Conservation (phyloP, 2,113 vertebrate genomes). For the Gnathonemus echidnorhynchus region DNA sequence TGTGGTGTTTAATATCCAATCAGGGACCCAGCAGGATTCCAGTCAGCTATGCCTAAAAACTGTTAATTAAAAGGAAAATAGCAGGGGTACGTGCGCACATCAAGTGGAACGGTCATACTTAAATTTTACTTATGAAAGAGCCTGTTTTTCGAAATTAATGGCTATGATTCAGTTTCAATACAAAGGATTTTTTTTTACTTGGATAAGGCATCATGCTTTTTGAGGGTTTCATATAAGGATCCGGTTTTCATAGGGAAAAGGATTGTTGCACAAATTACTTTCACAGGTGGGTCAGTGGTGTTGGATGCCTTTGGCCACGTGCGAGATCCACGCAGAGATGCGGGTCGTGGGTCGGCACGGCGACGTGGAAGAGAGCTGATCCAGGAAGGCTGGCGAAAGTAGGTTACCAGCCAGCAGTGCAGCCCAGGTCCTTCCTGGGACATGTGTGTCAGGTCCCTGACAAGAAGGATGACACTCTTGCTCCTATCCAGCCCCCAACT, state of each 20-base stretch:
- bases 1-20: slow-evolving; percentile 22
- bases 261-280: background rate
- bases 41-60: slow-evolving; percentile 9
- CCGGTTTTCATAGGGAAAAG: background rate
- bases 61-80: slow-evolving; percentile 22
- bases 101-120: slow-evolving; percentile 4
- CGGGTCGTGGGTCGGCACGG: background rate
- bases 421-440: background rate
- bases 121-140: slow-evolving; percentile 16
- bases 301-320: background rate
- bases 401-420: slow-evolving; percentile 14
- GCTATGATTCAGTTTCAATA: slow-evolving; percentile 7
- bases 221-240: background rate
- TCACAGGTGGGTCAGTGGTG: background rate
- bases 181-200: background rate
- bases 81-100: background rate
- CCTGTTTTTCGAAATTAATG: slow-evolving; percentile 9
- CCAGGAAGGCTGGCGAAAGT: slow-evolving; percentile 12
- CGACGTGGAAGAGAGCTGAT: background rate
- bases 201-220: background rate
- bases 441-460: background rate
- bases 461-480: slow-evolving; percentile 14
- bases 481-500: background rate
- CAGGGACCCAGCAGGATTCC: slow-evolving; percentile 17
- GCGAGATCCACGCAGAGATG: background rate